These are phyloP conservation scores for Drosophila pseudotakahashii DNA, from an alignment of 2,888 invertebrate species.

Conservation along the genomic window DNA sequence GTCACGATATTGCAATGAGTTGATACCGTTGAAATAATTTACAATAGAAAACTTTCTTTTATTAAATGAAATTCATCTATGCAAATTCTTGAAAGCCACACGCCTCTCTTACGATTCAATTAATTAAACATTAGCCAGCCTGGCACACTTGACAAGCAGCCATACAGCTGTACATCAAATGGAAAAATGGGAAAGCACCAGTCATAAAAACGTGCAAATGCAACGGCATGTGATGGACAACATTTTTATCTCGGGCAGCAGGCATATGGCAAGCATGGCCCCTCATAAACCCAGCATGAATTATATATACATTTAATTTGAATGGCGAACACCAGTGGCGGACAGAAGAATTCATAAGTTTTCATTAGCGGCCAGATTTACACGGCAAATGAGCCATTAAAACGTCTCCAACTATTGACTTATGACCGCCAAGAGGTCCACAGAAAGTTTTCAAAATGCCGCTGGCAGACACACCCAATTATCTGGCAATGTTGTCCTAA, in stretches of 20 bases:
- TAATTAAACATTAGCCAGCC: neutral
- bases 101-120: neutral
- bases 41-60: neutral
- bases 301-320: conserved; percentile 39
- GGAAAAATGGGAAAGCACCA: neutral
- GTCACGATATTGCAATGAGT: too few species aligned
- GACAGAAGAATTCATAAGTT: conserved; percentile 65
- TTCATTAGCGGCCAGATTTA: conserved; percentile 69
- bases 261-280: conserved; percentile 1
- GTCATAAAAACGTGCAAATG: neutral
- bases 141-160: neutral
- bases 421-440: conserved; percentile 59
- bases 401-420: conserved; percentile 76
- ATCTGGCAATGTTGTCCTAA: conserved; percentile 53
- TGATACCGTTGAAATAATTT: neutral
- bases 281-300: conserved; percentile 18
- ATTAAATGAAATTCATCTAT: too few species aligned
- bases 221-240: conserved; percentile 14
- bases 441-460: conserved; percentile 1
- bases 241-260: conserved; percentile 13
- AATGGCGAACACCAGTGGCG: conserved; percentile 11
- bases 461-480: conserved; percentile 59
- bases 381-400: conserved; percentile 57
- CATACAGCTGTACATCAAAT: neutral
- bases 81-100: too few species aligned